Evolutionary conservation across 30 jellyfish, hydroid and myxozoan species (phyloP), one percentile per base, ranked within the genome.

Genomic region (Hydractinia symbiolongicarpus): DNA sequence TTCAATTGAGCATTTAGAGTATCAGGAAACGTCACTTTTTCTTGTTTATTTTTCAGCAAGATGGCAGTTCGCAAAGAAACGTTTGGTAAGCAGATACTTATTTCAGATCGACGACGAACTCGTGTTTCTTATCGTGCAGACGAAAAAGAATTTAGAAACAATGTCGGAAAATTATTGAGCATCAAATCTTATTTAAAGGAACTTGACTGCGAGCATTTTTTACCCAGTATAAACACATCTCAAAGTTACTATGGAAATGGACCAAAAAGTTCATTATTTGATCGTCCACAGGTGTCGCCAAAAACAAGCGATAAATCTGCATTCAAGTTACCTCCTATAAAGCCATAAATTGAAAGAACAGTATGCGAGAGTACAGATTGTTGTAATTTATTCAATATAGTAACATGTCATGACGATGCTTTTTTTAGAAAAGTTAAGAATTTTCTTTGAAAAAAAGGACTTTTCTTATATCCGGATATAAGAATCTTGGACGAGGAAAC

Each of bases 241-340:
- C 74, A 64, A 9, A 13, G 74, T 64, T 44, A n/a, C 74, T 51
- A 64, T 64, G 74, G 74, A 7, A 64, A 64, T 6, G 74, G 74
- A 13, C 16, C 40, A 13, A 64, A 64, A 64, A 64, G 74, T 64
- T 30, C 44, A 30, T 30, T 30, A 30, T 30, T 30, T 30, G 44
- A 30, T 30, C 44, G 44, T 30, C 44, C 44, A 30, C 44, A 30
- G 44, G 2, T 30, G 44, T 1, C 44, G 44, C 4, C 74, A 64
- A 64, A 64, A 13, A 9, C 16, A 64, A n/a, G 52, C 52, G 4
- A 44, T 51, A 64, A 64, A 64, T 6, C 74, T 64, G 19, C 74
- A 7, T 6, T 64, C 4, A 64, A 64, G 40, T 51, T 64, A 13
- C 74, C 74, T 0, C 74, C 74, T 6, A 30, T 30, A 30, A 30